A percentile compares a stretch with the other conserved stretches of the same genome.
Conservation (phyloP, 2,113 vertebrate species). For the Picathartes gymnocephalus region DNA sequence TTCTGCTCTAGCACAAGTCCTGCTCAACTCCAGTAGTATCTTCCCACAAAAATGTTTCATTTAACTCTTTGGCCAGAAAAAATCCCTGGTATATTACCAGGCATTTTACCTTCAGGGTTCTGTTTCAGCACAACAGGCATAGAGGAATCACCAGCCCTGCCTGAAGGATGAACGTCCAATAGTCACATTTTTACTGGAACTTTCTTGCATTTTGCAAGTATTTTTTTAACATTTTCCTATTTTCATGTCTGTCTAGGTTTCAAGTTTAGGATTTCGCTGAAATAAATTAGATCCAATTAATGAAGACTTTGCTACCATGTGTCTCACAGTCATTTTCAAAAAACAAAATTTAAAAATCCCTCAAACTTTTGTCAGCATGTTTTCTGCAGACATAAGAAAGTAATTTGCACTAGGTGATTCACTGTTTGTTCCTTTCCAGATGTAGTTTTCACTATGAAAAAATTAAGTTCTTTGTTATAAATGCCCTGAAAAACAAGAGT, state of each 20-base stretch:
- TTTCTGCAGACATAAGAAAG: slow-evolving; percentile 2
- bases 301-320: neutral
- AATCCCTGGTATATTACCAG: neutral
- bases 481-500: neutral
- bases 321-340: neutral
- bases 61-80: neutral
- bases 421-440: neutral
- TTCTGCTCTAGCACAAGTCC: neutral
- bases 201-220: neutral
- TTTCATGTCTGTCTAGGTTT: neutral
- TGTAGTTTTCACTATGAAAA: neutral
- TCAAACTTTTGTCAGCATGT: neutral
- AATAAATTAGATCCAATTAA: neutral
- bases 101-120: neutral
- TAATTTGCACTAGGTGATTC: slow-evolving; percentile 6
- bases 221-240: neutral
- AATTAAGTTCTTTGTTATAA: neutral
- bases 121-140: neutral
- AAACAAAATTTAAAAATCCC: neutral
- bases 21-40: neutral
- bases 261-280: neutral
- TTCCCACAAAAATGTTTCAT: neutral
- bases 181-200: neutral
- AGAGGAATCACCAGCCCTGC: neutral
- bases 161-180: neutral